Conservation (phyloP, 2,113 vertebrate genomes). For the Alaudala cheleensis region DNA sequence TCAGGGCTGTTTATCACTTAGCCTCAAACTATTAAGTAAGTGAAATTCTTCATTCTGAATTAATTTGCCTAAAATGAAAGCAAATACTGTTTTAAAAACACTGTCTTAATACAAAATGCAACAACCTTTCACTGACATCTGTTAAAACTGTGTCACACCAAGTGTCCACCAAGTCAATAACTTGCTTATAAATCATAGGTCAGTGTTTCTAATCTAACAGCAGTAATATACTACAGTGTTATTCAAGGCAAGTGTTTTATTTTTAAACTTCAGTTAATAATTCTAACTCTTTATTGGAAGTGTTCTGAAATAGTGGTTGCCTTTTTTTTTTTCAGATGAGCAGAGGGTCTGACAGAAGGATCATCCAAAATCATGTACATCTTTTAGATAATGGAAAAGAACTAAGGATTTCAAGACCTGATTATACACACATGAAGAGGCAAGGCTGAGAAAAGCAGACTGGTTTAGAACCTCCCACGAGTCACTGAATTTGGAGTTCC, state of each 20-base stretch:
- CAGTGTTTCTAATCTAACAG: neutral
- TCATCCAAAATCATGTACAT: neutral
- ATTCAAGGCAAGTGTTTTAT: neutral
- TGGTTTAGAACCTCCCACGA: conserved; percentile 43
- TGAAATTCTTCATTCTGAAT: neutral
- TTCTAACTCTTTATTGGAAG: neutral
- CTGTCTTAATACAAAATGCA: neutral
- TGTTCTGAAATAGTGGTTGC: neutral
- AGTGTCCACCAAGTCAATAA: neutral
- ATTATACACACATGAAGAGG: neutral
- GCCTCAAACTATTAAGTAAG: neutral
- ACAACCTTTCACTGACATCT: neutral
- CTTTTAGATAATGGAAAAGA: neutral
- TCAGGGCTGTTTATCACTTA: neutral
- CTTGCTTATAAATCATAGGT: neutral
- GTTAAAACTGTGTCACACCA: neutral
- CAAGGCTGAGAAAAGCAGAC: conserved; percentile 38
- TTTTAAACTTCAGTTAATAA: neutral
- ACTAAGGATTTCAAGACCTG: conserved; percentile 2
- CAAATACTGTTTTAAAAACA: neutral
- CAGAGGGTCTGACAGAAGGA: neutral
- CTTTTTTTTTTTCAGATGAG: neutral
- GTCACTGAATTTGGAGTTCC: conserved; percentile 50
- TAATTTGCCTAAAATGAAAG: neutral
- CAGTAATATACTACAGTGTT: neutral